A percentile compares a stretch with the other conserved stretches of the same genome.
phyloP scores from a whole-genome alignment of 2,113 vertebrate species.

The Colinus virginianus region DNA sequence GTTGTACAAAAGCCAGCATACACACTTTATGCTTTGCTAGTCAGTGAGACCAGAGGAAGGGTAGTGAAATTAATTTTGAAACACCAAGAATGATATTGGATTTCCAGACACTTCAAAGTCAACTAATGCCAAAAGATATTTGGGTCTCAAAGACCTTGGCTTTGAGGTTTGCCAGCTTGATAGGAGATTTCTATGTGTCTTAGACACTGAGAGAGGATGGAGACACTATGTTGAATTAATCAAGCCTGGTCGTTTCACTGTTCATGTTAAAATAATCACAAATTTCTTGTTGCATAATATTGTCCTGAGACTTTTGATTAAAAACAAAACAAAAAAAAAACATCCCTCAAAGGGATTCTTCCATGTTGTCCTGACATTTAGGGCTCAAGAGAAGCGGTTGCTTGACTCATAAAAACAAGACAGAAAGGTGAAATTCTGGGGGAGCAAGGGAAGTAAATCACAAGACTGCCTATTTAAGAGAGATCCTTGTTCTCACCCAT shows the following conservation, averaged over 20 bases:
- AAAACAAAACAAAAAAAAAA: background rate
- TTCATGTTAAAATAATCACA: background rate
- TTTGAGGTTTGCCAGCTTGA: background rate
- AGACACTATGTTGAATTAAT: background rate
- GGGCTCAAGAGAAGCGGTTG: background rate
- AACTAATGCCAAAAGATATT: background rate
- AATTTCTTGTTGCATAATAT: background rate
- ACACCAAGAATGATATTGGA: fast-evolving
- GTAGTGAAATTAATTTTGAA: background rate
- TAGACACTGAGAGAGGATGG: fast-evolving
- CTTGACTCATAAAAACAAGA: background rate
- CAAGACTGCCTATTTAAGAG: background rate
- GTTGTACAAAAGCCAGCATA: background rate
- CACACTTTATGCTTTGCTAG: fast-evolving
- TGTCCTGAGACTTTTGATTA: background rate
- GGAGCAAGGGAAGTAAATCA: background rate
- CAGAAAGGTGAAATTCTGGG: background rate
- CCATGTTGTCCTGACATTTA: background rate
- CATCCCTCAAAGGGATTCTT: background rate
- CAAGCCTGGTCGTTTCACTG: background rate
- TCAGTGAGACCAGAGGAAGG: background rate
- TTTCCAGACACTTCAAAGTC: background rate
- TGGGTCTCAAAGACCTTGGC: background rate
- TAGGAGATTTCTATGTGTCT: background rate
- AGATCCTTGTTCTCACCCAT: background rate